Conservation (phyloP, 2,113 vertebrate genomes). For the Amphiprion ocellaris region DNA sequence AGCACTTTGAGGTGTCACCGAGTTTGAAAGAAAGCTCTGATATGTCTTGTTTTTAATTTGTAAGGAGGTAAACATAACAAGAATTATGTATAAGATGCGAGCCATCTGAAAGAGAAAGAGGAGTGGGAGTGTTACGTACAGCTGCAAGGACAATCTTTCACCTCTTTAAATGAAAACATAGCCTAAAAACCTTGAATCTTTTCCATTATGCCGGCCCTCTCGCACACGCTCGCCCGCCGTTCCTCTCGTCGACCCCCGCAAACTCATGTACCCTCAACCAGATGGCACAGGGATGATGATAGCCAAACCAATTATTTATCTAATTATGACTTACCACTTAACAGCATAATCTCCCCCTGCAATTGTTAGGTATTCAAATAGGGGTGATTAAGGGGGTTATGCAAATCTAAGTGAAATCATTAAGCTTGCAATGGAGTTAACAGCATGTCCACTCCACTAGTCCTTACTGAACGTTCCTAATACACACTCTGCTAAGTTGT, state of each 20-base stretch:
- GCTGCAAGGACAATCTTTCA: slow-evolving; percentile 5
- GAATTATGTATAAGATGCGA: not conserved
- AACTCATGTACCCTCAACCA: slow-evolving; percentile 85
- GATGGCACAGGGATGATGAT: slow-evolving; percentile 92
- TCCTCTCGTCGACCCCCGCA: slow-evolving; percentile 25
- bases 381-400: slow-evolving; percentile 93
- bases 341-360: slow-evolving; percentile 92
- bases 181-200: slow-evolving; percentile 28
- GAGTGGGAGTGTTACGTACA: slow-evolving; percentile 1
- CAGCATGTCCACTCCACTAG: slow-evolving; percentile 23
- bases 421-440: slow-evolving; percentile 84
- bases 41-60: slow-evolving; percentile 11
- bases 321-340: slow-evolving; percentile 99
- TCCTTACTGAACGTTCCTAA: slow-evolving; percentile 11
- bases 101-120: slow-evolving; percentile 1
- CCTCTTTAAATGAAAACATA: slow-evolving; percentile 23
- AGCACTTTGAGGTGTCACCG: slow-evolving; percentile 11
- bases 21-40: slow-evolving; percentile 23
- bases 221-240: not conserved
- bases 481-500: slow-evolving; percentile 9
- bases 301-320: slow-evolving; percentile 98
- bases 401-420: slow-evolving; percentile 85
- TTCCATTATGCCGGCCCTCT: slow-evolving; percentile 18
- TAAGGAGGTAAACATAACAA: slow-evolving; percentile 6
- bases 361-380: slow-evolving; percentile 94